Percentiles rank a stretch among this genome's conserved stretches.
These are phyloP conservation scores for Platycheirus rosarum DNA, from an alignment of 2,888 invertebrate species.

Conservation along the genomic window DNA sequence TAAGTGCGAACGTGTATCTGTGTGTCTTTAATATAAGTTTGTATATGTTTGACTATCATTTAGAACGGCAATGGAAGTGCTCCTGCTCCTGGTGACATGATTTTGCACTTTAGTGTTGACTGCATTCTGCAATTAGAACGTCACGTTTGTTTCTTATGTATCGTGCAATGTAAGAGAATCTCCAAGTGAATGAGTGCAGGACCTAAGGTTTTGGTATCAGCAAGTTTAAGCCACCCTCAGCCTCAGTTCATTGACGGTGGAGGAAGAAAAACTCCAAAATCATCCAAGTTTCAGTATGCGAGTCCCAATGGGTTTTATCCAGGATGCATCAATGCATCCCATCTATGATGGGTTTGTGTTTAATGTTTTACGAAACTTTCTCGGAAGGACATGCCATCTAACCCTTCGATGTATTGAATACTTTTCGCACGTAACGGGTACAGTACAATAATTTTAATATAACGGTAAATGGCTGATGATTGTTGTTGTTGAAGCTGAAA, in stretches of 20 bases:
- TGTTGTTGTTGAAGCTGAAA: conserved; percentile 42
- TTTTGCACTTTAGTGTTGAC: conserved; percentile 83
- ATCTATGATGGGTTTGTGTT: conserved; percentile 11
- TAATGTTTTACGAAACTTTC: conserved; percentile 58
- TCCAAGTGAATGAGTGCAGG: conserved; percentile 42
- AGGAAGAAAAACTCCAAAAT: conserved; percentile 17
- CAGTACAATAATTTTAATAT: conserved; percentile 46
- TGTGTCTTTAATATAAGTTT: conserved; percentile 12
- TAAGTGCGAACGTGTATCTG: conserved; percentile 55
- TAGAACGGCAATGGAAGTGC: conserved; percentile 69
- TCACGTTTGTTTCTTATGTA: conserved; percentile 77
- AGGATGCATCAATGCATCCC: conserved; percentile 32
- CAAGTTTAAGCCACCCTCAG: neutral
- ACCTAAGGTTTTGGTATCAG: conserved; percentile 2
- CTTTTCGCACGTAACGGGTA: conserved; percentile 62
- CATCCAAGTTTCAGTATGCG: conserved; percentile 41
- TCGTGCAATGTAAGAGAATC: conserved; percentile 57
- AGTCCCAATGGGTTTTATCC: conserved; percentile 42
- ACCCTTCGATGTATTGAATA: conserved; percentile 10
- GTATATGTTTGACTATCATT: too few relatives aligned
- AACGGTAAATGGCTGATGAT: conserved; percentile 51
- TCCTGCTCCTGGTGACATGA: conserved; percentile 82
- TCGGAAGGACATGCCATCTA: conserved; percentile 41
- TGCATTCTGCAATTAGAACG: conserved; percentile 83
- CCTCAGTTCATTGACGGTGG: too few relatives aligned